Conservation (phyloP, 1,140 invertebrate species). For the Drosophila athabasca region DNA sequence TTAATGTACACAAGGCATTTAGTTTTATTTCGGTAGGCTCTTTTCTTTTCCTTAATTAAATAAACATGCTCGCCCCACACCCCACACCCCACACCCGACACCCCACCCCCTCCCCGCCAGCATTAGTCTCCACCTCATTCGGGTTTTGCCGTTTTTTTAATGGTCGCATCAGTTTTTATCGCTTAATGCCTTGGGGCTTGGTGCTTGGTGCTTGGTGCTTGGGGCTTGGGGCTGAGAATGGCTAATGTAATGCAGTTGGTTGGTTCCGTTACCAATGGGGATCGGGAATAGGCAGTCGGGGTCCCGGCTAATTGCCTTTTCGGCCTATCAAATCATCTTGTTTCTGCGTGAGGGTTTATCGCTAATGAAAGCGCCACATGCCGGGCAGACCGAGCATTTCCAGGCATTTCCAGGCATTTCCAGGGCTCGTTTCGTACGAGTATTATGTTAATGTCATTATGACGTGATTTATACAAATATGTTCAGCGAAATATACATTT, state of each 20-base stretch:
- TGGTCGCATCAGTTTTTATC: constrained; percentile 70
- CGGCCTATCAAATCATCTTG: constrained; percentile 63
- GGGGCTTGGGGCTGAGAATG: neutral
- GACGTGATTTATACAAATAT: constrained; percentile 75
- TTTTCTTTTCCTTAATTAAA: constrained; percentile 64
- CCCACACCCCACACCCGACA: too few species aligned
- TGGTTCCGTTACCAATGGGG: constrained; percentile 1
- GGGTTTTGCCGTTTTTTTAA: constrained; percentile 51
- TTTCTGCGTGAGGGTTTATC: constrained; percentile 37
- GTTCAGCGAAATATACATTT: constrained; percentile 33
- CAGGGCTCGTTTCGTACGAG: constrained; percentile 30
- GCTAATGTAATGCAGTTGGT: constrained; percentile 50
- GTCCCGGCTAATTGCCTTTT: constrained; percentile 62
- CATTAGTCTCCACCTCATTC: too few species aligned
- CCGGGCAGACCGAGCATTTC: constrained; percentile 12
- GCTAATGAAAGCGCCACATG: constrained; percentile 47
- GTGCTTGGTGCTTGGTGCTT: neutral
- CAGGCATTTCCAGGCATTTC: constrained; percentile 27
- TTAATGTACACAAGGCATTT: constrained; percentile 63
- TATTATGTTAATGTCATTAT: constrained; percentile 73
- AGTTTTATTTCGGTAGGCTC: constrained; percentile 60
- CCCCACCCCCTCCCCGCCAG: neutral
- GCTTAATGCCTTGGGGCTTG: constrained; percentile 47
- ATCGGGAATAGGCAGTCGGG: neutral
- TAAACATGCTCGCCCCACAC: constrained; percentile 49